Conservation (phyloP, 2,888 invertebrate genomes). For the Drosophila prolongata region DNA sequence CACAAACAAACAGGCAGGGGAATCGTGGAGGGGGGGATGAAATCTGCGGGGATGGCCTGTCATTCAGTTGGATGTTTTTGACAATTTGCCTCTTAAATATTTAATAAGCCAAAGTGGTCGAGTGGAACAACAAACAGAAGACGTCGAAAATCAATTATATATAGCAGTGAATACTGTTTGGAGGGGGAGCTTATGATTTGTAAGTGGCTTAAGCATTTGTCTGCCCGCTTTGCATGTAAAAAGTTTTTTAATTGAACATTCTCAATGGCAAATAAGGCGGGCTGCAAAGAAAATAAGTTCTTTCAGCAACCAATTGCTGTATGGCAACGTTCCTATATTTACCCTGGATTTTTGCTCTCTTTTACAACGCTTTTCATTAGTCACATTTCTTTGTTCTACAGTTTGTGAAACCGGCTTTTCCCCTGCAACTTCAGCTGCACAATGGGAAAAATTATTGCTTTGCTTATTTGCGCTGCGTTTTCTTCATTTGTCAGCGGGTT, state of each 20-base stretch:
- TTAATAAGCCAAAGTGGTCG: slow-evolving; percentile 75
- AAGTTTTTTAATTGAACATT: slow-evolving; percentile 79
- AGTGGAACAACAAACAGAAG: slow-evolving; percentile 48
- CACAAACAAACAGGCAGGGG: slow-evolving; percentile 20
- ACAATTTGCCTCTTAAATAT: slow-evolving; percentile 76
- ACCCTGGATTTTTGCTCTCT: slow-evolving; percentile 47
- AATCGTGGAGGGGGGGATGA: background rate
- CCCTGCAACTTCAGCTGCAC: slow-evolving; percentile 35
- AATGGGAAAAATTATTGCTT: slow-evolving; percentile 73
- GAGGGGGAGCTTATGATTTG: slow-evolving; percentile 27
- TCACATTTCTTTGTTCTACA: slow-evolving; percentile 60
- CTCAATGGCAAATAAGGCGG: slow-evolving; percentile 43
- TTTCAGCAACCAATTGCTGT: slow-evolving; percentile 41
- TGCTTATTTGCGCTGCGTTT: slow-evolving; percentile 66
- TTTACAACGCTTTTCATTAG: slow-evolving; percentile 37
- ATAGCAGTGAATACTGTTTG: slow-evolving; percentile 15
- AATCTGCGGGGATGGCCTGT: slow-evolving; percentile 39
- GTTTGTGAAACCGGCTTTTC: slow-evolving; percentile 4
- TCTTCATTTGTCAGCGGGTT: slow-evolving; percentile 66
- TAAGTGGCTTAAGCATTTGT: slow-evolving; percentile 58
- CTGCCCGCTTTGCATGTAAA: slow-evolving; percentile 6
- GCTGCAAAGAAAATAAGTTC: slow-evolving; percentile 2
- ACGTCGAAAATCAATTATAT: slow-evolving; percentile 71
- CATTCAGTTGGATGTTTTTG: slow-evolving; percentile 63
- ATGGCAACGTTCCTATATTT: slow-evolving; percentile 53